phyloP scores from a whole-genome alignment of 2,797 vertebrate genomes.

The Premnoplex brunnescens region DNA sequence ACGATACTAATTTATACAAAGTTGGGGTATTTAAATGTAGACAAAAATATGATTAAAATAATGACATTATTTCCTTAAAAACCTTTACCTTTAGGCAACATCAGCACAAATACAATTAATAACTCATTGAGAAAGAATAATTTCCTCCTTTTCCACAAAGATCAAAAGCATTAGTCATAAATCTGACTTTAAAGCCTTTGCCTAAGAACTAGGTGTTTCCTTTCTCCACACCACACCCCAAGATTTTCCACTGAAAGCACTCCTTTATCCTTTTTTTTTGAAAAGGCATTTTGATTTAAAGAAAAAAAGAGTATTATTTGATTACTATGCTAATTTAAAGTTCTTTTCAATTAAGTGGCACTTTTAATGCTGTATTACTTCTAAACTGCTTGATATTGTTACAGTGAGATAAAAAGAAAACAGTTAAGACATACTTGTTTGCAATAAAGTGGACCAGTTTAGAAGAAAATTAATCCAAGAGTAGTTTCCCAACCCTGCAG shows the following conservation, averaged over 20 bases:
- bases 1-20: background rate
- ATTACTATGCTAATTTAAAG: background rate
- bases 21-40: accelerated
- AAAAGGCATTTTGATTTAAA: background rate
- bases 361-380: background rate
- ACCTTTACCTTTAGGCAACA: background rate
- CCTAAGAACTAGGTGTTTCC: background rate
- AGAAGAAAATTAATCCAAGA: background rate
- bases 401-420: background rate
- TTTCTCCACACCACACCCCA: background rate
- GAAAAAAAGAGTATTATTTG: background rate
- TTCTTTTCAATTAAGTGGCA: slow-evolving; percentile 18
- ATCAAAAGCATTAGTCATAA: background rate
- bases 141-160: background rate
- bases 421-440: background rate
- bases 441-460: background rate
- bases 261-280: background rate
- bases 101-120: background rate
- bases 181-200: background rate
- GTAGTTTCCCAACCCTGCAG: background rate
- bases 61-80: background rate
- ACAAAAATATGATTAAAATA: background rate
- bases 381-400: background rate
- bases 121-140: background rate
- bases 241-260: background rate